Evolutionary conservation across 2,113 vertebrate species (phyloP).

Genomic region (Ictalurus furcatus): DNA sequence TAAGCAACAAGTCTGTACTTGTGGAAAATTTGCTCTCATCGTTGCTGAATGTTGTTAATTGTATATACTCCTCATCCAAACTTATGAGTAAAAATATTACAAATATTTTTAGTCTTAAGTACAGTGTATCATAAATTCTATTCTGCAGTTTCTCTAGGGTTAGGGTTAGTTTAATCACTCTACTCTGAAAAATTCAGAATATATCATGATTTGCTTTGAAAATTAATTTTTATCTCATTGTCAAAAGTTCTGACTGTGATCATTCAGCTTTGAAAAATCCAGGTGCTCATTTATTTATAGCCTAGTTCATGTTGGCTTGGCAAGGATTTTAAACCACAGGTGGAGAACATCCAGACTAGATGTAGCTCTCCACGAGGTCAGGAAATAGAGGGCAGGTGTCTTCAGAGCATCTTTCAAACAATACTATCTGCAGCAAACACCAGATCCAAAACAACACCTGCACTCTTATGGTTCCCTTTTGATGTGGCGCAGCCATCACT

Average conservation of each 20-base stretch:
- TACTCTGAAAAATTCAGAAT: neutral
- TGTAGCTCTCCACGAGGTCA: constrained; percentile 25
- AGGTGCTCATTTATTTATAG: neutral
- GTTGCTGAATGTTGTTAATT: too few relatives aligned
- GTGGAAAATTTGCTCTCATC: too few relatives aligned
- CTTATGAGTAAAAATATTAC: neutral
- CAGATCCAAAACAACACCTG: constrained; percentile 45
- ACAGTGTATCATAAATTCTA: neutral
- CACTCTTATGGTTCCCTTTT: constrained; percentile 42
- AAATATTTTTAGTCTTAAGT: neutral
- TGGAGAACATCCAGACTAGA: constrained; percentile 13
- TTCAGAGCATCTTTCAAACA: constrained; percentile 38
- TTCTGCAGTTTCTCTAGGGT: neutral
- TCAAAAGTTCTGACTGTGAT: neutral
- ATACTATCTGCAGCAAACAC: constrained; percentile 19
- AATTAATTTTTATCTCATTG: too few relatives aligned
- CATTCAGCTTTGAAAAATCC: neutral
- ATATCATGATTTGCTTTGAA: neutral
- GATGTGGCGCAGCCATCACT: constrained; percentile 41
- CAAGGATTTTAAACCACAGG: constrained; percentile 28
- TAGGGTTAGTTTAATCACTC: neutral
- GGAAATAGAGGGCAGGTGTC: constrained; percentile 41
- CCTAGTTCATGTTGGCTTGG: neutral
- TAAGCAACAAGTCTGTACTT: too few relatives aligned
- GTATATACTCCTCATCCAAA: too few relatives aligned